Evolutionary conservation across 2,797 vertebrate genomes (phyloP), one percentile per base, ranked within the genome.

Genomic region (Phataginus tetradactyla): DNA sequence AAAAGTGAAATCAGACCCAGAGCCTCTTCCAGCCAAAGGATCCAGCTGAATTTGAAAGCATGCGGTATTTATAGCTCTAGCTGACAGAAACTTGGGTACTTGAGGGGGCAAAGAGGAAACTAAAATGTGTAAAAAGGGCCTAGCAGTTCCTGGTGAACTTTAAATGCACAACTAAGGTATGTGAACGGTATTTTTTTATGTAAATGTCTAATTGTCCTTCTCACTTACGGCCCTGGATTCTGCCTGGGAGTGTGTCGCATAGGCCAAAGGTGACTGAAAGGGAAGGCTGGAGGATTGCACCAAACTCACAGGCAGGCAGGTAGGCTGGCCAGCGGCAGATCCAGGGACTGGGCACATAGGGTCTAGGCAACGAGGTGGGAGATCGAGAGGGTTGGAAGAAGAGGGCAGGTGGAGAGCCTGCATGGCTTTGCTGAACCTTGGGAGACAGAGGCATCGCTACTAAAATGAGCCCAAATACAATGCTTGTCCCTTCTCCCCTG

Each of bases 331-430:
- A 59, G 71, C 0, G 0, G 39, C 18, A 75, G 80, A 29, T 29
- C 59, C 37, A 20, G 69, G 68, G 17, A 8, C 29, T 25, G 1
- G 20, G 1, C 11, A 11, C 0, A 0, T 1, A 21, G 39, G 29
- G 45, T 18, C 32, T 0, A 1, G 21, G 13, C 57, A 7, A 11
- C 0, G 6, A 57, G 23, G 13, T 7, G 23, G 79, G 53, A 68
- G 8, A 0, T 23, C 21, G 37, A 49, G 42, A 53, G 37, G n/a
- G 14, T 25, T 49, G 37, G 61, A 71, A 68, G 63, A 66, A 63
- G 8, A 51, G 32, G 17, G 1, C 27, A 1, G 17, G 3, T 18
- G 0, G 49, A 37, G 59, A 45, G 32, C 17, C 55, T 23, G 2
- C 2, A 0, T 1, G 14, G 15, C 68, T 59, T 53, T 20, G 34